phyloP scores from a whole-genome alignment of 1,140 invertebrate species.

The Magallana gigas region DNA sequence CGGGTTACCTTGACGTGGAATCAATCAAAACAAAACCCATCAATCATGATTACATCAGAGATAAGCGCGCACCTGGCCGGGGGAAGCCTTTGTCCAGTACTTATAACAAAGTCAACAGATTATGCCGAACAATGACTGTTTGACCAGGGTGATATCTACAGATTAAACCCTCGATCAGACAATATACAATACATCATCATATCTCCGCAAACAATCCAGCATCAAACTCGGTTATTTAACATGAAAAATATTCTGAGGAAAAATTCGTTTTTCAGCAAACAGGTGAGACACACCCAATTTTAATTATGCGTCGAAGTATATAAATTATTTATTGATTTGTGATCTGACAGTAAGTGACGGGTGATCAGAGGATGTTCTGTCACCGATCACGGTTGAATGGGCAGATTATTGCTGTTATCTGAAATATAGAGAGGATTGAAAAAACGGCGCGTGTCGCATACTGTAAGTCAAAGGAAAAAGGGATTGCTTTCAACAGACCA shows the following conservation, averaged over 20 bases:
- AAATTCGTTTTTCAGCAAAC: neutral
- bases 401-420: neutral
- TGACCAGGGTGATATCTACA: too few species aligned
- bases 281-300: neutral
- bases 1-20: neutral
- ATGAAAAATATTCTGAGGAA: slow-evolving; percentile 30
- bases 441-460: neutral
- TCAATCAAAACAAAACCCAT: slow-evolving; percentile 13
- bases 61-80: slow-evolving; percentile 11
- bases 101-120: slow-evolving; percentile 8
- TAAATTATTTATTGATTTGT: too few species aligned
- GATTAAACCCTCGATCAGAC: neutral
- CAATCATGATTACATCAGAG: neutral
- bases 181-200: neutral
- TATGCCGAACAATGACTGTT: too few species aligned
- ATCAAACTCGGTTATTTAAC: neutral
- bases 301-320: too few species aligned
- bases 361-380: neutral
- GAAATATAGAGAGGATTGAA: neutral
- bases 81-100: neutral
- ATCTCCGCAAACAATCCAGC: neutral
- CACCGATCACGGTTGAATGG: neutral
- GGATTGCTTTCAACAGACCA: too few species aligned
- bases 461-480: neutral
- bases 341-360: too few species aligned